Evolutionary conservation across 2,113 vertebrate species (phyloP).

Genomic region (Peromyscus polionotus): DNA sequence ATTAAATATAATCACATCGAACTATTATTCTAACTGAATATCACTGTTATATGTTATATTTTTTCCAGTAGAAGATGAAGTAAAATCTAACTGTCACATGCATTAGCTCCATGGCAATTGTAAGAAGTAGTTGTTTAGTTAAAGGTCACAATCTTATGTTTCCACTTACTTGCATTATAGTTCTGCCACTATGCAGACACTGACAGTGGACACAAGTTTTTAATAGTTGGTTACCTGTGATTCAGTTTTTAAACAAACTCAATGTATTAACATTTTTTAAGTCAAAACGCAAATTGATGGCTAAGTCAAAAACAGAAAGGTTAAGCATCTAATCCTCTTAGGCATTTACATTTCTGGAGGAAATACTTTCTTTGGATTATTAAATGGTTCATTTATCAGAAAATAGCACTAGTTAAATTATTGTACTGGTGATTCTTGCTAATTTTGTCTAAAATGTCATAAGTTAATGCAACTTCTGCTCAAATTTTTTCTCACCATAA

Average conservation of each 20-base stretch:
- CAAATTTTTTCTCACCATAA: neutral
- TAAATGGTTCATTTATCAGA: neutral
- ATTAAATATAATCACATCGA: slow-evolving; percentile 80
- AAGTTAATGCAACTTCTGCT: neutral
- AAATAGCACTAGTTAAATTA: neutral
- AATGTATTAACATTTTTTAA: slow-evolving; percentile 69
- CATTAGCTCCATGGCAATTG: slow-evolving; percentile 77
- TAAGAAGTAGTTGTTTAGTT: slow-evolving; percentile 78
- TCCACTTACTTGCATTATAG: slow-evolving; percentile 69
- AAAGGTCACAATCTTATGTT: slow-evolving; percentile 83
- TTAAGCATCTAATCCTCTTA: slow-evolving; percentile 5
- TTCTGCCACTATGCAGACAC: slow-evolving; percentile 67
- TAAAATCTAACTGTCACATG: slow-evolving; percentile 73
- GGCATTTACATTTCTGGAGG: slow-evolving; percentile 38
- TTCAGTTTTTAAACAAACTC: slow-evolving; percentile 70
- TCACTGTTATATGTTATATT: slow-evolving; percentile 68
- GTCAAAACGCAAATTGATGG: slow-evolving; percentile 24
- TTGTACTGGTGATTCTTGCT: neutral
- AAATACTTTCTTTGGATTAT: neutral
- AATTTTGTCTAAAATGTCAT: neutral
- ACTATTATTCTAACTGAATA: slow-evolving; percentile 73
- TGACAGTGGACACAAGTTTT: slow-evolving; percentile 72
- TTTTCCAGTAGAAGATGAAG: slow-evolving; percentile 80
- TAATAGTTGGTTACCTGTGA: slow-evolving; percentile 24
- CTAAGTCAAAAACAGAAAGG: slow-evolving; percentile 25